Evolutionary conservation across 2,797 vertebrate genomes (phyloP).

Genomic region (Nyctibius grandis): DNA sequence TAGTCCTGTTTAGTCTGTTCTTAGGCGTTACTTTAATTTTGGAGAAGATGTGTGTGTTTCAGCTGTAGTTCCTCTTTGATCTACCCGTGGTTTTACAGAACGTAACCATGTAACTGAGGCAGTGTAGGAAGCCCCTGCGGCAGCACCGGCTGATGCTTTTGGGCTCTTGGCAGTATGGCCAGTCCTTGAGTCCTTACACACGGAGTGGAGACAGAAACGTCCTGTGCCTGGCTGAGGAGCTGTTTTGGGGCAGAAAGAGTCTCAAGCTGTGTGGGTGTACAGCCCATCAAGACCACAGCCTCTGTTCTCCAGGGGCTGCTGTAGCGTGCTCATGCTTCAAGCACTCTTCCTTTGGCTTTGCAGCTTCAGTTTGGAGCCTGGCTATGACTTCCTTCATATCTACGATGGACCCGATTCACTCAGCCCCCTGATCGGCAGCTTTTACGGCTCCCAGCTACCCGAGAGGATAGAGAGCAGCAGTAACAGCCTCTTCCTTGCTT

Average conservation of each 20-base stretch:
- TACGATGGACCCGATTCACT: slow-evolving; percentile 94
- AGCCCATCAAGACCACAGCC: not conserved
- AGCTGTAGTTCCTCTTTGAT: not conserved
- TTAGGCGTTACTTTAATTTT: accelerated
- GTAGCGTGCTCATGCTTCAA: accelerated
- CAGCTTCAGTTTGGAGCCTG: slow-evolving; percentile 96
- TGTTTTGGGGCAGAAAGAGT: not conserved
- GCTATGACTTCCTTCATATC: slow-evolving; percentile 97
- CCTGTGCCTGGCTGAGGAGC: not conserved
- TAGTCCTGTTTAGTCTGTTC: not conserved
- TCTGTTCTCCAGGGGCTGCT: not conserved
- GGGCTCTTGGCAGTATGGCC: not conserved
- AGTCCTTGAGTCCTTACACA: accelerated
- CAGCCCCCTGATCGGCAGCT: slow-evolving; percentile 93
- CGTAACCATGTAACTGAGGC: accelerated
- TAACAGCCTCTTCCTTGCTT: slow-evolving; percentile 93
- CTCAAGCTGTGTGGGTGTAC: not conserved
- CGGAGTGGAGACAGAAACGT: accelerated
- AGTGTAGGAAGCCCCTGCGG: not conserved
- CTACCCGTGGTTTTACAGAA: accelerated
- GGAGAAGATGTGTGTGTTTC: accelerated
- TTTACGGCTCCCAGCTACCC: slow-evolving; percentile 90
- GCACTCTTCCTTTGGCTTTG: not conserved
- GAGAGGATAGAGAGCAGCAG: slow-evolving; percentile 95
- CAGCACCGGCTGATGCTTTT: not conserved